phyloP scores from a whole-genome alignment of 2,797 vertebrate species.

The Argyrosomus regius region DNA sequence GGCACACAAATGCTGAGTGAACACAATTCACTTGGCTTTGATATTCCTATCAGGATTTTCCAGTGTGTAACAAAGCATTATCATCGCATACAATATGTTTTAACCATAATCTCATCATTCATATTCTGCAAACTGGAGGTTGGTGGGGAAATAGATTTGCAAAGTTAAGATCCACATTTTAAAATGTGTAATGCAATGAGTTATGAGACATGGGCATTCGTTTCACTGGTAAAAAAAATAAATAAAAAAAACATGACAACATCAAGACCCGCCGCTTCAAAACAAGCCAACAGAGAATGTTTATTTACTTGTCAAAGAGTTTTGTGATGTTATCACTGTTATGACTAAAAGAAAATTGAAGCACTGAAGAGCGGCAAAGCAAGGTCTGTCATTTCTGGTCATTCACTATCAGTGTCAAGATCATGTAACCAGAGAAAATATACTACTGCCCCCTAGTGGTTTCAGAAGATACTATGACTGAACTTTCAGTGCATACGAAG shows the following conservation, averaged over 20 bases:
- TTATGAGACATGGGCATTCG: slow-evolving; percentile 23
- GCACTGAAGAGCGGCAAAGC: slow-evolving; percentile 8
- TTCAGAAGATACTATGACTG: neutral
- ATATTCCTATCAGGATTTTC: slow-evolving; percentile 28
- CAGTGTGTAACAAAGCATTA: slow-evolving; percentile 26
- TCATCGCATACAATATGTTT: slow-evolving; percentile 17
- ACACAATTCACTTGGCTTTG: slow-evolving; percentile 36
- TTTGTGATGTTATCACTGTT: slow-evolving; percentile 35
- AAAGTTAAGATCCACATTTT: slow-evolving; percentile 8
- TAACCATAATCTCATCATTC: slow-evolving; percentile 25
- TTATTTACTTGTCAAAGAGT: slow-evolving; percentile 40
- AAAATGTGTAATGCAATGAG: slow-evolving; percentile 25
- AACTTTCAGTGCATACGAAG: neutral
- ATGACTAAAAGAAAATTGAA: slow-evolving; percentile 30
- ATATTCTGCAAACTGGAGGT: slow-evolving; percentile 22
- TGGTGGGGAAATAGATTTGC: slow-evolving; percentile 18
- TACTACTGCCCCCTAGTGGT: slow-evolving; percentile 76
- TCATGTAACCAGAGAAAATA: slow-evolving; percentile 34
- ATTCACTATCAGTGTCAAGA: slow-evolving; percentile 19
- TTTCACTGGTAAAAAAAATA: neutral
- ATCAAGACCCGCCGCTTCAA: slow-evolving; percentile 22
- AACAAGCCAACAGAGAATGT: slow-evolving; percentile 19
- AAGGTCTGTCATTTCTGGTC: slow-evolving; percentile 32
- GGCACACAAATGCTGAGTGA: slow-evolving; percentile 41
- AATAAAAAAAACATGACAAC: neutral